Evolutionary conservation across 2,797 vertebrate genomes (phyloP), one percentile per base, ranked within the genome.

Genomic region (Anableps anableps): DNA sequence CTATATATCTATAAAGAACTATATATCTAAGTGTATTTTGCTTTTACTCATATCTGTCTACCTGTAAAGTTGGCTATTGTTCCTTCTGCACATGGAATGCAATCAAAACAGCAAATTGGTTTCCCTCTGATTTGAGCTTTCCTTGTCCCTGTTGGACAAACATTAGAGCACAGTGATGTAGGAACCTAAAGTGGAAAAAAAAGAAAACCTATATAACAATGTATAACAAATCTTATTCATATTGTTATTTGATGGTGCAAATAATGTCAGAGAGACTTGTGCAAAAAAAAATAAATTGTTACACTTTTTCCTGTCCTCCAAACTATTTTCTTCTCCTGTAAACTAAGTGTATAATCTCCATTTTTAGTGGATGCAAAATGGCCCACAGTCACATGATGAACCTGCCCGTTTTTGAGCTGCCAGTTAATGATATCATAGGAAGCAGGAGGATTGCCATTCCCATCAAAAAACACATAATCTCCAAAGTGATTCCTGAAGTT

Each of bases 371-470:
- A 92, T 47, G 74, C 68, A 81, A 95, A 96, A 78, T 94, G 75
- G 36, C 96, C 95, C 80, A 96, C 62, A 26, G 91, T 91, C 55
- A 95, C 93, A 87, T 96, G 95, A 26, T 94, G 88, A 66, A 96
- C 95, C 79, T 93, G 72, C 0, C 94, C 94, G 1, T 94, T 86
- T 82, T 3, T 93, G 60, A 96, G 80, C 84, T 96, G 95, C 95
- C 95, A 96, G 93, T 96, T 96, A 43, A 96, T 95, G 1, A 96
- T 75, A 17, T 96, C 95, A 83, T 96, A 96, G 23, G 91, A 94
- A 21, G 94, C 91, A 50, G 94, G 92, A 48, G 94, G 94, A 45
- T 96, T 91, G 36, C 95, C 95, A 50, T 95, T 95, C 72, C 89
- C 81, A 87, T 96, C 92, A 85, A 96, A 96, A 80, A 93, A 95